These are phyloP conservation scores for Amiota communis DNA, from an alignment of 2,888 invertebrate species.

Conservation along the genomic window DNA sequence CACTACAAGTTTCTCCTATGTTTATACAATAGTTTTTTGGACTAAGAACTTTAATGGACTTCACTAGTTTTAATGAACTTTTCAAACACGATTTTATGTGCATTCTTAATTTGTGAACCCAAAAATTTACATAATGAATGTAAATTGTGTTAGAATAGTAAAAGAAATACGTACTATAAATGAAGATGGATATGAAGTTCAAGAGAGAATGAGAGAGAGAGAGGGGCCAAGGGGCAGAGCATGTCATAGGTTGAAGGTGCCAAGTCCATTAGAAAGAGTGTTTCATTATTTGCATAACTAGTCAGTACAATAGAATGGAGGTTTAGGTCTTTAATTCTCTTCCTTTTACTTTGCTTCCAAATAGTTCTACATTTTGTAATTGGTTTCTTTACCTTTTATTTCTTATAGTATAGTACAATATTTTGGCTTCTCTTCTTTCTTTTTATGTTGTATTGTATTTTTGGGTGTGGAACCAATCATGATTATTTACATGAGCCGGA, in stretches of 20 bases:
- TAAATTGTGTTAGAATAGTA: no score
- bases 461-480: slow-evolving; percentile 15
- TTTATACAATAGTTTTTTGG: background rate
- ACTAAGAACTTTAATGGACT: slow-evolving; percentile 9
- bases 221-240: no score
- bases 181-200: no score
- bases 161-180: no score
- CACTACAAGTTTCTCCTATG: background rate
- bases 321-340: slow-evolving; percentile 38
- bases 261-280: no score
- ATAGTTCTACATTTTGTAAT: background rate
- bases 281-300: slow-evolving; percentile 15
- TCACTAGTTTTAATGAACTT: background rate
- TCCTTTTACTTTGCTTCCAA: slow-evolving; percentile 37
- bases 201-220: no score
- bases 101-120: slow-evolving; percentile 16
- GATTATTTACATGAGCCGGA: slow-evolving; percentile 14
- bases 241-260: no score
- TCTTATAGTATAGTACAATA: no score
- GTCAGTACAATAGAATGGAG: slow-evolving; percentile 50
- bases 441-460: background rate
- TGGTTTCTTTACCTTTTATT: no score
- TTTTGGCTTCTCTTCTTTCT: background rate
- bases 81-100: slow-evolving; percentile 10
- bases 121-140: slow-evolving; percentile 22